Percentiles rank a stretch among this genome's conserved stretches.
phyloP scores from a whole-genome alignment of 23 tunicate genomes.

The Trididemnum nubilum region DNA sequence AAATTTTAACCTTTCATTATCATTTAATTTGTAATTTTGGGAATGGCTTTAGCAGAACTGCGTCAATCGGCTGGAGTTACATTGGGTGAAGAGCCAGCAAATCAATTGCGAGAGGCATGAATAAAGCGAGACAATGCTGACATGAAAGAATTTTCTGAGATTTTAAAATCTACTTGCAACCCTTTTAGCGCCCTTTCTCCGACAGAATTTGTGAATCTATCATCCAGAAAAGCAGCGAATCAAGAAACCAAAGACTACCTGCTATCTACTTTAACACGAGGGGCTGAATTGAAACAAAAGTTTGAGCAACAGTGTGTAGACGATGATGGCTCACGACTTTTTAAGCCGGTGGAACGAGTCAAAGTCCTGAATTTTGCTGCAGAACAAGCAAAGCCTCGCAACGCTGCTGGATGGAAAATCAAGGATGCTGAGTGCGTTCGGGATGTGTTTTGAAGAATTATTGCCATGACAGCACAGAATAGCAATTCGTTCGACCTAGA shows the following conservation, averaged over 20 bases:
- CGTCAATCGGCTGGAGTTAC: neutral
- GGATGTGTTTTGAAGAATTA: neutral
- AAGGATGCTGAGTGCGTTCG: neutral
- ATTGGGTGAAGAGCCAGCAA: neutral
- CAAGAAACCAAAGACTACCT: neutral
- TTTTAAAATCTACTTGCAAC: neutral
- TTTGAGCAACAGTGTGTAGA: neutral
- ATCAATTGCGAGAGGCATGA: neutral
- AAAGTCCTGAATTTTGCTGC: neutral
- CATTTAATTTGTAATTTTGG: too few relatives aligned
- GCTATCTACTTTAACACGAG: neutral
- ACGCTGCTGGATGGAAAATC: neutral
- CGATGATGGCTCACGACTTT: neutral
- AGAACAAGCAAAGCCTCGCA: neutral
- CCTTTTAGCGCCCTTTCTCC: neutral
- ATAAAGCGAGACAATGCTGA: neutral
- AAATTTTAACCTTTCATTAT: too few relatives aligned
- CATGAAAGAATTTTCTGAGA: neutral
- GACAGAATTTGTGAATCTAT: neutral
- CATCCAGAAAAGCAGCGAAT: neutral
- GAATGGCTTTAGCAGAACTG: neutral
- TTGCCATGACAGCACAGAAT: neutral
- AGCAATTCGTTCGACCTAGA: neutral
- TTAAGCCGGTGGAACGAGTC: neutral
- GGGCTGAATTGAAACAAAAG: neutral